Conservation (phyloP, 2,797 vertebrate species). For the Somateria mollissima region DNA sequence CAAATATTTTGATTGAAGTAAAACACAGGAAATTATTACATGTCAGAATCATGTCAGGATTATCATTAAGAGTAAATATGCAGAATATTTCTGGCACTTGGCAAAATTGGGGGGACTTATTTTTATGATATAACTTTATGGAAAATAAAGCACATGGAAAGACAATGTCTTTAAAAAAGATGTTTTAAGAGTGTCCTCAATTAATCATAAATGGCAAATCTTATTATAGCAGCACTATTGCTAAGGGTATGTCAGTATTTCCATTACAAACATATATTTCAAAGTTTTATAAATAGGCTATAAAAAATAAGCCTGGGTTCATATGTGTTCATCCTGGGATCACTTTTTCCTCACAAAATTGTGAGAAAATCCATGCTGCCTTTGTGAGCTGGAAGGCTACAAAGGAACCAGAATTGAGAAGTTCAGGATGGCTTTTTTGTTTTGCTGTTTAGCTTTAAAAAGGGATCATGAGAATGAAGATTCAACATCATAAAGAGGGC, state of each 20-base stretch:
- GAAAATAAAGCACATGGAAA: slow-evolving; percentile 48
- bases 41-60: slow-evolving; percentile 61
- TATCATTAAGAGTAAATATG: slow-evolving; percentile 73
- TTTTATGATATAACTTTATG: slow-evolving; percentile 43
- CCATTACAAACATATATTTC: slow-evolving; percentile 50
- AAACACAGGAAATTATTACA: slow-evolving; percentile 65
- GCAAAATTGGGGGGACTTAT: slow-evolving; percentile 52
- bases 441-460: not conserved
- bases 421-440: not conserved
- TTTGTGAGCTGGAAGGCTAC: not conserved
- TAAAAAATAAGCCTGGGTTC: slow-evolving; percentile 29
- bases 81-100: slow-evolving; percentile 59
- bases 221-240: slow-evolving; percentile 41
- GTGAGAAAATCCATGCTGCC: not conserved
- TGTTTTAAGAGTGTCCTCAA: slow-evolving; percentile 57
- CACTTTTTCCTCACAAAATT: not conserved
- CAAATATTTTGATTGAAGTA: slow-evolving; percentile 70
- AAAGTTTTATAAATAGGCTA: slow-evolving; percentile 23
- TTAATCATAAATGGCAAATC: slow-evolving; percentile 63
- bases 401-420: not conserved
- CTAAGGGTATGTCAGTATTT: slow-evolving; percentile 49
- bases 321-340: not conserved
- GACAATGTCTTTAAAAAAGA: slow-evolving; percentile 57
- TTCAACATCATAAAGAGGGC: not conserved
- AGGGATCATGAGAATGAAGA: not conserved